Conservation (phyloP, 1,140 invertebrate species). For the Dendroctonus valens region DNA sequence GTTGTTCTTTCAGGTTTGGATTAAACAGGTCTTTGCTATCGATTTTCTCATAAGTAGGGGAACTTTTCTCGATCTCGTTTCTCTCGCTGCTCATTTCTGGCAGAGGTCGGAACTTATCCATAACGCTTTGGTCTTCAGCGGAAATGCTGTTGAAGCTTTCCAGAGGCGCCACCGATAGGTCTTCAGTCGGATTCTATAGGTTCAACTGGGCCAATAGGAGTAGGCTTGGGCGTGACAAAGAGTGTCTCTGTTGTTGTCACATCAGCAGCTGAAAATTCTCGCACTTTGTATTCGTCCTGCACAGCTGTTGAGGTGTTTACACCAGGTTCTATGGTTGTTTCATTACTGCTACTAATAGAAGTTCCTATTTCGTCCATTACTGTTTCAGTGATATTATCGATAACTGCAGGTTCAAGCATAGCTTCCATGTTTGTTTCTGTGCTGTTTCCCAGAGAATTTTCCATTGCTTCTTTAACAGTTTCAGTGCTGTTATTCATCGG, state of each 20-base stretch:
- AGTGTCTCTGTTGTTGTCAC: conserved; percentile 41
- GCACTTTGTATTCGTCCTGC: conserved; percentile 37
- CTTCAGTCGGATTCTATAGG: conserved; percentile 20
- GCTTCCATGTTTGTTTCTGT: background rate
- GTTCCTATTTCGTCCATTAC: too few relatives aligned
- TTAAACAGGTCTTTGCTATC: conserved; percentile 22
- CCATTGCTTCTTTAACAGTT: background rate
- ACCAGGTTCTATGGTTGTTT: background rate
- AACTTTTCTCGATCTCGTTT: background rate
- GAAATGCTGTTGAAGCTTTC: conserved; percentile 39
- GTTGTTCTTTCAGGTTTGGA: background rate
- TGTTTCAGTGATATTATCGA: conserved; percentile 3
- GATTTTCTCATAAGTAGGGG: conserved; percentile 18
- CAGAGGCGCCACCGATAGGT: conserved; percentile 22
- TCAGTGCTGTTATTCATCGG: too few relatives aligned
- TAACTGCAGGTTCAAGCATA: background rate
- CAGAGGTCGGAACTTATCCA: conserved; percentile 33
- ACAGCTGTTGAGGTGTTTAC: background rate
- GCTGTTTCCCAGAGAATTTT: background rate
- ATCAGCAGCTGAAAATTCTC: conserved; percentile 39
- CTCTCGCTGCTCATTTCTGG: background rate
- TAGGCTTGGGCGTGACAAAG: conserved; percentile 39
- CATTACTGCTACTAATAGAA: too few relatives aligned
- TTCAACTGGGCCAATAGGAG: conserved; percentile 16
- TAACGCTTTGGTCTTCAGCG: conserved; percentile 37